Percentiles rank a stretch among this genome's conserved stretches.
Evolutionary conservation across 2,797 vertebrate genomes (phyloP).

Genomic region (Amazonetta brasiliensis): DNA sequence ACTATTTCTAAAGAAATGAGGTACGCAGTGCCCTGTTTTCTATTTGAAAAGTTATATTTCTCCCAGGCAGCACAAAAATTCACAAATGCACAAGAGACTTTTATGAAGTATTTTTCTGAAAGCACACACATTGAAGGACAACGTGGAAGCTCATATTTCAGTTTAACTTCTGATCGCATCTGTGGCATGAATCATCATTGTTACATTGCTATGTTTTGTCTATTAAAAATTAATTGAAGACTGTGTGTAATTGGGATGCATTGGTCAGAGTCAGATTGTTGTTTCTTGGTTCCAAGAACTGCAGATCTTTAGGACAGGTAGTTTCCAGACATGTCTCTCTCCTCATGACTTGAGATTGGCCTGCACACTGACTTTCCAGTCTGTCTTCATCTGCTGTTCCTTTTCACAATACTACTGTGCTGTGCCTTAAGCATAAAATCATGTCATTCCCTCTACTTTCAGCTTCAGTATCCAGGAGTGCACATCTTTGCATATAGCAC

Average conservation of each 20-base stretch:
- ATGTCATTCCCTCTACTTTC: too few species aligned
- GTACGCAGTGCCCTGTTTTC: not conserved
- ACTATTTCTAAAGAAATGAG: accelerated
- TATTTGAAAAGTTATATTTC: not conserved
- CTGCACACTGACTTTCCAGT: not conserved
- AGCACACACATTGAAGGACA: too few species aligned
- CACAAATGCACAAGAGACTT: not conserved
- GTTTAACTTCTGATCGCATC: not conserved
- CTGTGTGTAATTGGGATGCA: not conserved
- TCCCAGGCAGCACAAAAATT: not conserved
- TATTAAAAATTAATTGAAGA: not conserved
- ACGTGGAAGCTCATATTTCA: not conserved
- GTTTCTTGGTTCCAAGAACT: not conserved
- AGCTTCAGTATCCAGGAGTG: accelerated
- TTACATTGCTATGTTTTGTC: accelerated
- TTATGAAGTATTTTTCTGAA: not conserved
- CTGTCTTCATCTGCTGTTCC: not conserved
- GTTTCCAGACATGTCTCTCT: not conserved
- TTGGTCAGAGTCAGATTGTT: not conserved
- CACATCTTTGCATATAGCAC: not conserved
- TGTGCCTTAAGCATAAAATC: not conserved
- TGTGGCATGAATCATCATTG: too few species aligned
- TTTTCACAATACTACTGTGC: not conserved
- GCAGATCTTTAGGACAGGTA: not conserved
- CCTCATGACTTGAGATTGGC: accelerated